Evolutionary conservation across 2,113 vertebrate species (phyloP).

Genomic region (Elephantulus edwardii): DNA sequence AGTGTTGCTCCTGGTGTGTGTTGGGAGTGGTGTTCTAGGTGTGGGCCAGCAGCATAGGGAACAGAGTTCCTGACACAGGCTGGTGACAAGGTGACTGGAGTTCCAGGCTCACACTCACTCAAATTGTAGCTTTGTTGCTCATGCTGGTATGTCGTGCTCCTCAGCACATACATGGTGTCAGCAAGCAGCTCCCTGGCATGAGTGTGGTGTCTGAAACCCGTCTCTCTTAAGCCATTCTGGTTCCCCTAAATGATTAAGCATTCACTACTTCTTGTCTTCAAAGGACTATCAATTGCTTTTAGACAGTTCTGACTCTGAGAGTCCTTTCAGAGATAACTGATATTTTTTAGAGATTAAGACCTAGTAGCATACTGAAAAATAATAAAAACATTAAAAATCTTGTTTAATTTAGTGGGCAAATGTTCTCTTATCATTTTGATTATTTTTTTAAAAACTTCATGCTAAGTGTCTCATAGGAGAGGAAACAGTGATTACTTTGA

Average conservation of each 20-base stretch:
- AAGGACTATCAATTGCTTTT: neutral
- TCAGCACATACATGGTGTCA: no score
- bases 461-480: neutral
- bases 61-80: no score
- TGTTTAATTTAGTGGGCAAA: neutral
- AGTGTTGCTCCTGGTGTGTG: no score
- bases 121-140: no score
- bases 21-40: no score
- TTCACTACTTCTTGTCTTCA: neutral
- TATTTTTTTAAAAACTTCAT: neutral
- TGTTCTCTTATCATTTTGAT: neutral
- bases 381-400: neutral
- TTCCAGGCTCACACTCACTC: no score
- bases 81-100: no score
- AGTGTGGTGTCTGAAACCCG: no score
- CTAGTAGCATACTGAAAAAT: neutral
- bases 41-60: no score
- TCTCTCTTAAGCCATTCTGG: neutral
- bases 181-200: no score
- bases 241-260: neutral
- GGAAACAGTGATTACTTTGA: neutral
- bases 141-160: no score
- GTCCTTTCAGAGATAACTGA: neutral
- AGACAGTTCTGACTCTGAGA: slow-evolving; percentile 8
- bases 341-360: neutral